Conservation (phyloP, 2,888 invertebrate genomes). For the Acanthosoma haemorrhoidale region DNA sequence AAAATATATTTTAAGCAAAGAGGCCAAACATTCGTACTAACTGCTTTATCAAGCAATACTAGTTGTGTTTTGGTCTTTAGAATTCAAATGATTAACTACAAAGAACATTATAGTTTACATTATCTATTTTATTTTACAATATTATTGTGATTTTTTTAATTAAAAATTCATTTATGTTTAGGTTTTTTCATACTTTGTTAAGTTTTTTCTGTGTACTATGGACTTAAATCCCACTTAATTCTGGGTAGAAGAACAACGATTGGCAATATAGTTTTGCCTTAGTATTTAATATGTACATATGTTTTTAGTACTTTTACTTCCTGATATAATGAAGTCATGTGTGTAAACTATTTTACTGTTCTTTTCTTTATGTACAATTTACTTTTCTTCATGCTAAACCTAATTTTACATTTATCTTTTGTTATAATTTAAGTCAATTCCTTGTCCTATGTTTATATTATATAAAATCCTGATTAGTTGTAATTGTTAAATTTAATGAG, state of each 20-base stretch:
- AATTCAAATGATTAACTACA: neutral
- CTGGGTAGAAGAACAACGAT: constrained; percentile 15
- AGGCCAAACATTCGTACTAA: constrained; percentile 9
- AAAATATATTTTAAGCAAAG: neutral
- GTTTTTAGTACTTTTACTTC: constrained; percentile 18
- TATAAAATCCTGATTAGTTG: neutral
- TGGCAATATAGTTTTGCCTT: constrained; percentile 11
- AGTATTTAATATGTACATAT: constrained; percentile 20
- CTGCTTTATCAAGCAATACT: constrained; percentile 23
- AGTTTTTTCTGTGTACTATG: constrained; percentile 7
- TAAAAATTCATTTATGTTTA: constrained; percentile 16
- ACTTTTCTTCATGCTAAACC: constrained; percentile 7
- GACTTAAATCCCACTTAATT: neutral
- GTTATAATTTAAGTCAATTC: neutral
- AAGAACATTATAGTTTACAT: constrained; percentile 8
- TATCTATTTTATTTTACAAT: neutral
- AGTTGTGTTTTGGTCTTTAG: neutral
- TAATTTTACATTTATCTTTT: no score
- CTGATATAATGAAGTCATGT: constrained; percentile 14
- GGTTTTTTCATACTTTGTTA: neutral
- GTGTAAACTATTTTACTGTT: constrained; percentile 21
- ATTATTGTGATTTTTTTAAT: constrained; percentile 24
- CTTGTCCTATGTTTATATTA: neutral
- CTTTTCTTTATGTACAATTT: neutral
- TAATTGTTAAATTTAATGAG: neutral